A percentile compares a stretch with the other conserved stretches of the same genome.
These are phyloP conservation scores for Zoanthus sansibaricus DNA, from an alignment of 92 coral and sea anemone species.

Conservation along the genomic window DNA sequence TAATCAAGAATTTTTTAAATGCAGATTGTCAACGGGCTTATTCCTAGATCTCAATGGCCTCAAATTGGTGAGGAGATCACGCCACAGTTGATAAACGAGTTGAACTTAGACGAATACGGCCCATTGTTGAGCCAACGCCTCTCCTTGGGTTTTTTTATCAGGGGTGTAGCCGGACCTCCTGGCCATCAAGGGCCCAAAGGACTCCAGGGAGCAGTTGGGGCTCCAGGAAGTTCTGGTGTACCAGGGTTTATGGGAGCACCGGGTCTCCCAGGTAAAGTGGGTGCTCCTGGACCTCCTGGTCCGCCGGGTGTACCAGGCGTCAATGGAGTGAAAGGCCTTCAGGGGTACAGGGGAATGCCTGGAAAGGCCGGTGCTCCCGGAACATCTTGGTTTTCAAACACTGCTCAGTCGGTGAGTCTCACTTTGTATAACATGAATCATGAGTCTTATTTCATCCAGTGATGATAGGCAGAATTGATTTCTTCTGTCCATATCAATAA, in stretches of 20 bases:
- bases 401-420: conserved; percentile 56
- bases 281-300: conserved; percentile 80
- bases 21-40: conserved; percentile 47
- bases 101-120: conserved; percentile 62
- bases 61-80: conserved; percentile 84
- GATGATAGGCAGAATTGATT: no score
- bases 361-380: conserved; percentile 84
- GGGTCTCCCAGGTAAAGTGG: conserved; percentile 77
- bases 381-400: conserved; percentile 58
- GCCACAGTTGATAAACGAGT: conserved; percentile 80
- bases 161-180: conserved; percentile 86
- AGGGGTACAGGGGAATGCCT: conserved; percentile 78
- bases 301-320: conserved; percentile 77
- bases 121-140: conserved; percentile 81
- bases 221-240: conserved; percentile 71
- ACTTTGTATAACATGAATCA: not conserved
- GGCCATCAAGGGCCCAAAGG: conserved; percentile 87
- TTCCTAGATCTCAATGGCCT: conserved; percentile 73
- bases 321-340: conserved; percentile 71
- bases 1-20: no score
- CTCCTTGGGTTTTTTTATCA: conserved; percentile 86
- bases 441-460: no score
- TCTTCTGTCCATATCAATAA: no score
- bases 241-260: conserved; percentile 79
- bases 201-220: conserved; percentile 74